Evolutionary conservation across 2,888 invertebrate genomes (phyloP).

Genomic region (Eumacrocentrus americanus): DNA sequence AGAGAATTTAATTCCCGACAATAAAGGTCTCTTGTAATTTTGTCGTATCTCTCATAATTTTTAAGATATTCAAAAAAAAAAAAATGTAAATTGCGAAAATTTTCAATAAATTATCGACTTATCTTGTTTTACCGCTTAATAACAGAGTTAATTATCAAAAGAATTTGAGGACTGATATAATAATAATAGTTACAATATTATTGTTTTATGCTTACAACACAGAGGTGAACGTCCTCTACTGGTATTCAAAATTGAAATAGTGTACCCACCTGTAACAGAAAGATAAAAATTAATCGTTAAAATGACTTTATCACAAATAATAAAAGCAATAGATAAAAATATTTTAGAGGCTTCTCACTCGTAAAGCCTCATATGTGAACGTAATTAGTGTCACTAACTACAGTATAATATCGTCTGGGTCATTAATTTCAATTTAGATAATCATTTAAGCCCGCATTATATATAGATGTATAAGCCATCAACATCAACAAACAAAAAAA

Average conservation of each 20-base stretch:
- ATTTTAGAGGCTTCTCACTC: not conserved
- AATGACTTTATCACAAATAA: not conserved
- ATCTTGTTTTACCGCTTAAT: too few species aligned
- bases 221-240: too few species aligned
- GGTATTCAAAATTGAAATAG: not conserved
- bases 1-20: too few species aligned
- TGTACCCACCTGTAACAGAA: slow-evolving; percentile 31
- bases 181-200: too few species aligned
- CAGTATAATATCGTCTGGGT: not conserved
- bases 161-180: too few species aligned
- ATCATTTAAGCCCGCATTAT: not conserved
- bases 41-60: too few species aligned
- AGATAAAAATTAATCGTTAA: not conserved
- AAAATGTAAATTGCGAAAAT: too few species aligned
- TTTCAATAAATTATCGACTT: too few species aligned
- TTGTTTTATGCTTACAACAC: too few species aligned
- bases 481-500: not conserved
- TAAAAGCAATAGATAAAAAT: not conserved
- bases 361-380: not conserved
- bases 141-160: too few species aligned
- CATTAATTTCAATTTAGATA: slow-evolving; percentile 21
- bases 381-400: not conserved
- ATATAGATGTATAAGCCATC: not conserved
- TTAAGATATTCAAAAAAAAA: too few species aligned
- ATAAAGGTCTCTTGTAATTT: too few species aligned